These are phyloP conservation scores for Alcis repandata DNA, from an alignment of 2,888 invertebrate species.

Conservation along the genomic window DNA sequence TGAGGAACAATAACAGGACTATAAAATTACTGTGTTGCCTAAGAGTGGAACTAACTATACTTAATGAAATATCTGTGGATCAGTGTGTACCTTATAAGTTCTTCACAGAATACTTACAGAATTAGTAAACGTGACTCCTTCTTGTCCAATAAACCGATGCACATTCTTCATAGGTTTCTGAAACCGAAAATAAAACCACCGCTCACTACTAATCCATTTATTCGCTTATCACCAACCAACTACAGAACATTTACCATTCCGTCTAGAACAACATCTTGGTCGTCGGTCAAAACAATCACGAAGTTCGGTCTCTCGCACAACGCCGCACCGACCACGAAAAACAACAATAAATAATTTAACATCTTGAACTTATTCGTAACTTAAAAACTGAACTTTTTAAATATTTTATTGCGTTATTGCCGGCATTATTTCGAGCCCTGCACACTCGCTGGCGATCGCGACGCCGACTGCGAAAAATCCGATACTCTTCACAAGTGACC, in stretches of 20 bases:
- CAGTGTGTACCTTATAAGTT: background rate
- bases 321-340: conserved; percentile 56
- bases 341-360: conserved; percentile 75
- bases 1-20: too few relatives aligned
- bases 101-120: conserved; percentile 89
- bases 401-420: conserved; percentile 77
- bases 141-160: conserved; percentile 85
- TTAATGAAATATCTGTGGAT: background rate
- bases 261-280: conserved; percentile 93
- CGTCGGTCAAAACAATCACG: conserved; percentile 93
- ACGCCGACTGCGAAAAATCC: conserved; percentile 92
- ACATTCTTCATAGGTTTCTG: conserved; percentile 90
- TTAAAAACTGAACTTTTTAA: conserved; percentile 38
- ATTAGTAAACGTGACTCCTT: conserved; percentile 90
- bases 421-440: conserved; percentile 91
- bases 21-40: too few relatives aligned
- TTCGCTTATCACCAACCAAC: conserved; percentile 50
- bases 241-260: conserved; percentile 88
- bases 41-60: too few relatives aligned
- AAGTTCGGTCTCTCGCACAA: conserved; percentile 88
- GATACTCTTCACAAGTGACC: conserved; percentile 93
- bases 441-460: conserved; percentile 92
- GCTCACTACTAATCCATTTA: conserved; percentile 64
- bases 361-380: conserved; percentile 59
- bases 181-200: conserved; percentile 64